Evolutionary conservation across 1,140 invertebrate genomes (phyloP).

Genomic region (Drosophila burlai): DNA sequence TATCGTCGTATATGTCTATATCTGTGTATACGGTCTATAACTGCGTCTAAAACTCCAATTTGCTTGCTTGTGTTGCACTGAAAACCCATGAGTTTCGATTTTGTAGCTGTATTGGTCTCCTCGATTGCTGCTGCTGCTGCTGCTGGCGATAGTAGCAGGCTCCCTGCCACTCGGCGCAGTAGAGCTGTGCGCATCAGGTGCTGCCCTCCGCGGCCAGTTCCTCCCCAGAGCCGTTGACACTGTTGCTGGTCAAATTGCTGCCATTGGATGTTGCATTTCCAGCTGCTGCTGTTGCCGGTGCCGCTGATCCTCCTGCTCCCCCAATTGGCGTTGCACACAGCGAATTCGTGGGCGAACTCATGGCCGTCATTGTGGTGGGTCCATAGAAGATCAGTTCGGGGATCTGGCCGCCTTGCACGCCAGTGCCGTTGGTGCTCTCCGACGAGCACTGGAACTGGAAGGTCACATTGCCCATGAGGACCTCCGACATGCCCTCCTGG

Average conservation of each 20-base stretch:
- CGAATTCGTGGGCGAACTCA: slow-evolving; percentile 79
- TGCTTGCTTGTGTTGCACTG: slow-evolving; percentile 67
- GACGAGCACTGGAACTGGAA: slow-evolving; percentile 98
- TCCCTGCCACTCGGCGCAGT: slow-evolving; percentile 73
- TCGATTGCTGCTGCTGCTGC: slow-evolving; percentile 56
- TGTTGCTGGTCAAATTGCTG: slow-evolving; percentile 25
- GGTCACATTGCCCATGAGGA: slow-evolving; percentile 94
- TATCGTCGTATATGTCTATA: slow-evolving; percentile 52
- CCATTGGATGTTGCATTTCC: slow-evolving; percentile 2
- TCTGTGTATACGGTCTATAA: slow-evolving; percentile 50
- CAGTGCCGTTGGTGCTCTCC: slow-evolving; percentile 97
- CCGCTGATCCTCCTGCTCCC: slow-evolving; percentile 2
- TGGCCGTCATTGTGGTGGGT: slow-evolving; percentile 86
- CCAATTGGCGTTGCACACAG: slow-evolving; percentile 71
- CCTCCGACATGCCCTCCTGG: slow-evolving; percentile 97
- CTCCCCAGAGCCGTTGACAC: slow-evolving; percentile 50
- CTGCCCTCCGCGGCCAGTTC: slow-evolving; percentile 61
- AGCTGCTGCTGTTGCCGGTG: slow-evolving; percentile 5
- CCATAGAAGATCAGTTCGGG: slow-evolving; percentile 97
- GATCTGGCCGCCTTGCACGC: slow-evolving; percentile 97
- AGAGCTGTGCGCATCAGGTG: slow-evolving; percentile 77
- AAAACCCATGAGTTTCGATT: slow-evolving; percentile 80
- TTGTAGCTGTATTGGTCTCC: slow-evolving; percentile 67
- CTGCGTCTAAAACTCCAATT: slow-evolving; percentile 70
- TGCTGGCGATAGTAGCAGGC: slow-evolving; percentile 68